A percentile compares a stretch with the other conserved stretches of the same genome.
phyloP scores from a whole-genome alignment of 2,888 invertebrate genomes.

The Cabera pusaria region DNA sequence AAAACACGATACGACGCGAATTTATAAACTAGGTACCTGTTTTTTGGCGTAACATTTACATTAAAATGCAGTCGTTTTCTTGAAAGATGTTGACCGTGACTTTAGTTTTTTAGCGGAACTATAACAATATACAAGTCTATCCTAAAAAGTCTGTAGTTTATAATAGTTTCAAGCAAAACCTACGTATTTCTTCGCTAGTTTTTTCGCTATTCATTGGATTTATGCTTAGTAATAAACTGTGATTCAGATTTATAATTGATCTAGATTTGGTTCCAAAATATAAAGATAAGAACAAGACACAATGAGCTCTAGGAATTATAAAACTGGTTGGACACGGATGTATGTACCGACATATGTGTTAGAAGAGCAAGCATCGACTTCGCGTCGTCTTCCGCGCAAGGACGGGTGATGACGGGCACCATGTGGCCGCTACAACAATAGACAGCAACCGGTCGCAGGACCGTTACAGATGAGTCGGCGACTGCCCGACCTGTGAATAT shows the following conservation, averaged over 20 bases:
- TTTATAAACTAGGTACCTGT: conserved; percentile 42
- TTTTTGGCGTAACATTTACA: conserved; percentile 26
- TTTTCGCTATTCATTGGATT: too few species aligned
- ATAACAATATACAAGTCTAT: too few species aligned
- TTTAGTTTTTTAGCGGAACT: too few species aligned
- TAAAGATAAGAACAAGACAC: too few species aligned
- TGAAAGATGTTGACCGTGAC: too few species aligned
- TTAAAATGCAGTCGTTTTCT: conserved; percentile 8
- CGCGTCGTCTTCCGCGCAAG: conserved; percentile 10
- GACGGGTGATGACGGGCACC: conserved; percentile 28
- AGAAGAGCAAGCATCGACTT: conserved; percentile 11
- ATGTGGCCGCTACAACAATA: conserved; percentile 68
- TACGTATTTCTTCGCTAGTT: too few species aligned
- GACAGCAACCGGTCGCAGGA: conserved; percentile 75
- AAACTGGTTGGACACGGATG: conserved; percentile 25
- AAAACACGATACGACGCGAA: conserved; percentile 46
- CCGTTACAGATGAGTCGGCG: conserved; percentile 80
- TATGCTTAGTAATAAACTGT: too few species aligned
- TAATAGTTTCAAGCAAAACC: too few species aligned
- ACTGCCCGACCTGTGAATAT: conserved; percentile 70
- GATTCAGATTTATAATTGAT: too few species aligned
- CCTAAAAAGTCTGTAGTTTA: too few species aligned
- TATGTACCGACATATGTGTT: conserved; percentile 18
- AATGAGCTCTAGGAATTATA: too few species aligned
- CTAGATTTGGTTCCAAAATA: too few species aligned